phyloP scores from a whole-genome alignment of 2,888 invertebrate species.

The Leucophenga maculata region DNA sequence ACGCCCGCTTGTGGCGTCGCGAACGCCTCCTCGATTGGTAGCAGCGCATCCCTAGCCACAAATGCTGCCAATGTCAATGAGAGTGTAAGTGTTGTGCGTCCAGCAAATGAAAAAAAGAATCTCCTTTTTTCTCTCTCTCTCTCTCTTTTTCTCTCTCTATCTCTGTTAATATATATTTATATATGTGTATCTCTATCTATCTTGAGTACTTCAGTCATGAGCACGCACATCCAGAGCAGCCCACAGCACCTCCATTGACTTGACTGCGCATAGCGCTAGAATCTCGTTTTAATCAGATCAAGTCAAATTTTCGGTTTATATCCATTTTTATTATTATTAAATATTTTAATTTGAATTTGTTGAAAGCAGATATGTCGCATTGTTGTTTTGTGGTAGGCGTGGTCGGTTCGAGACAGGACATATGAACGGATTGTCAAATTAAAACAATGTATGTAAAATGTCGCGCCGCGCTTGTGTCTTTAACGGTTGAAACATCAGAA shows the following conservation, averaged over 20 bases:
- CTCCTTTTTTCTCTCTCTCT: constrained; percentile 16
- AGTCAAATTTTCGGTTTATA: neutral
- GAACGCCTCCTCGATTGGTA: constrained; percentile 32
- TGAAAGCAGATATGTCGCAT: too few relatives aligned
- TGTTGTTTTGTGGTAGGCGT: too few relatives aligned
- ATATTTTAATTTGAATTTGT: neutral
- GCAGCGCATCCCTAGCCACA: constrained; percentile 38
- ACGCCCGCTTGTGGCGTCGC: constrained; percentile 11
- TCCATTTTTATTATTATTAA: neutral
- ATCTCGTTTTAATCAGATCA: too few relatives aligned
- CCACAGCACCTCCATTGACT: neutral
- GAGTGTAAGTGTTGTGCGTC: constrained; percentile 50
- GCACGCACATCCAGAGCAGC: constrained; percentile 4
- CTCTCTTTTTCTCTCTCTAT: neutral
- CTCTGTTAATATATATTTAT: neutral
- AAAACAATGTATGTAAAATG: too few relatives aligned
- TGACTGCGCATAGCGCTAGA: too few relatives aligned
- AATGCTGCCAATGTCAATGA: constrained; percentile 47
- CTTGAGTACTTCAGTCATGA: constrained; percentile 13
- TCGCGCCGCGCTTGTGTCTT: too few relatives aligned
- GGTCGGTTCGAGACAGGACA: too few relatives aligned
- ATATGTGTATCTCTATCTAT: neutral
- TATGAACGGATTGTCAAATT: too few relatives aligned
- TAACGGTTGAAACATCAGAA: too few relatives aligned
- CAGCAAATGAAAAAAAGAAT: constrained; percentile 7